Evolutionary conservation across 2,113 vertebrate species (phyloP).

Genomic region (Hylia prasina): DNA sequence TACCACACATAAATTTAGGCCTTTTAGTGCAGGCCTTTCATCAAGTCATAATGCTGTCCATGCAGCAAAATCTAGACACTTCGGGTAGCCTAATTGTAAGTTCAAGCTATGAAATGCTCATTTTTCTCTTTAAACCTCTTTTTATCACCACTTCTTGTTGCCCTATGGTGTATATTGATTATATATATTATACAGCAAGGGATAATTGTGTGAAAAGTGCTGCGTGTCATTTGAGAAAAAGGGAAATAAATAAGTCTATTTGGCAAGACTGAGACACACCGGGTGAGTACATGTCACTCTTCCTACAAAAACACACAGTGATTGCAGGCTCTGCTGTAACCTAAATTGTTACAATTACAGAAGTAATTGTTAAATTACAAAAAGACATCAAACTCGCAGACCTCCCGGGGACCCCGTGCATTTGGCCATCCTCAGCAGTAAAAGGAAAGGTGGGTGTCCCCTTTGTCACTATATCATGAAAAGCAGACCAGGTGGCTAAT

Average conservation of each 20-base stretch:
- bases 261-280: not conserved
- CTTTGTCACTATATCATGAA: slow-evolving; percentile 46
- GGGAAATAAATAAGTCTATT: slow-evolving; percentile 9
- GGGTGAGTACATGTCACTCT: not conserved
- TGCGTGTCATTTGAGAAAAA: not conserved
- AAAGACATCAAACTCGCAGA: not conserved
- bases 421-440: not conserved
- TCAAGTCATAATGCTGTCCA: slow-evolving; percentile 27
- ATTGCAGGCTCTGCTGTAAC: not conserved
- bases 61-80: not conserved
- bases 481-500: slow-evolving; percentile 66
- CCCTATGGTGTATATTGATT: slow-evolving; percentile 47
- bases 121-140: slow-evolving; percentile 15
- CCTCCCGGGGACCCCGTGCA: not conserved
- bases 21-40: slow-evolving; percentile 35
- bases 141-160: slow-evolving; percentile 39
- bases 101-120: slow-evolving; percentile 23
- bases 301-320: not conserved
- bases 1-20: slow-evolving; percentile 29
- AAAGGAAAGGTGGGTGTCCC: slow-evolving; percentile 47
- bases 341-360: not conserved
- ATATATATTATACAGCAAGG: slow-evolving; percentile 4
- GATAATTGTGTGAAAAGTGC: not conserved
- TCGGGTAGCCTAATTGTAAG: not conserved
- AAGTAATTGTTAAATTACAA: not conserved